These are phyloP conservation scores for Calidris pugnax DNA, from an alignment of 2,113 vertebrate species.

Conservation along the genomic window DNA sequence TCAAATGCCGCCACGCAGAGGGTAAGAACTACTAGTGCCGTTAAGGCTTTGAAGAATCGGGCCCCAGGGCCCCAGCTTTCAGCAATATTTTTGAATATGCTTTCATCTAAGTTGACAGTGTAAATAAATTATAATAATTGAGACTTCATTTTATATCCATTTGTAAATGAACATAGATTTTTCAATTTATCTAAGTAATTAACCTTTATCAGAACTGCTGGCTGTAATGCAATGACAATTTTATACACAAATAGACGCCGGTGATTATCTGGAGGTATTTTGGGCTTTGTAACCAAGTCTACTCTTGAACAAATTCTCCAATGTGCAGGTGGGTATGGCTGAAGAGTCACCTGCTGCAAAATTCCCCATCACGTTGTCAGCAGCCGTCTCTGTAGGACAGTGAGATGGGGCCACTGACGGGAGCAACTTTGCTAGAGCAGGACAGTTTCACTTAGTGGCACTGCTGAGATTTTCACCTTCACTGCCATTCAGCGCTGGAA, in stretches of 20 bases:
- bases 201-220: conserved; percentile 57
- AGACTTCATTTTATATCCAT: conserved; percentile 78
- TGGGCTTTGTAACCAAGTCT: background rate
- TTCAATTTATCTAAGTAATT: conserved; percentile 75
- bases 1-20: background rate
- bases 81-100: conserved; percentile 49
- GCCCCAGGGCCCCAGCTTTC: conserved; percentile 44
- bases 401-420: background rate
- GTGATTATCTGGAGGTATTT: background rate
- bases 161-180: conserved; percentile 80
- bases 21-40: background rate
- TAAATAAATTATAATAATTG: conserved; percentile 71
- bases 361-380: background rate
- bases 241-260: background rate
- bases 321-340: background rate
- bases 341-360: background rate
- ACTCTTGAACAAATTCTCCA: background rate
- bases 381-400: background rate
- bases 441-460: background rate
- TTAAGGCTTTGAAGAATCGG: conserved; percentile 30
- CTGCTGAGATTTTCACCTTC: background rate
- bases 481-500: background rate
- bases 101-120: conserved; percentile 64
- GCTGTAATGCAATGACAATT: background rate
- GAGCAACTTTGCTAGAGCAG: background rate